phyloP scores from a whole-genome alignment of 2,113 vertebrate species.

The Lophura nycthemera region DNA sequence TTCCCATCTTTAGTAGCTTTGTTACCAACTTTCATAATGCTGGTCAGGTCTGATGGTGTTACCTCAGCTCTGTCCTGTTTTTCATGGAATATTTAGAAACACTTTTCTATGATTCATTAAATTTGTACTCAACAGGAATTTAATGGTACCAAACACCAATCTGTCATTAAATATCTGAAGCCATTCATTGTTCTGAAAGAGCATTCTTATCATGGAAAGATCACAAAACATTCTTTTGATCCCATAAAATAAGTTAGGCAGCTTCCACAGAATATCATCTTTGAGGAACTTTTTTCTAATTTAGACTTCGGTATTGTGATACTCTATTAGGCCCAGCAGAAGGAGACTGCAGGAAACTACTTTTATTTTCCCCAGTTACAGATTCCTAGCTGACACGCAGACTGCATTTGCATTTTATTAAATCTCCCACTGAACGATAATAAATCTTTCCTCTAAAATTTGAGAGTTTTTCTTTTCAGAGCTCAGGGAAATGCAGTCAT shows the following conservation, averaged over 20 bases:
- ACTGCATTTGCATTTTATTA: not conserved
- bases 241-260: not conserved
- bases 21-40: not conserved
- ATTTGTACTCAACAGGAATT: not conserved
- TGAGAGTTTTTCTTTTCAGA: not conserved
- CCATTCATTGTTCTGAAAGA: not conserved
- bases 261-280: not conserved
- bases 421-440: not conserved
- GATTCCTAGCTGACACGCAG: not conserved
- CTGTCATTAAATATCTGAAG: not conserved
- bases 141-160: not conserved
- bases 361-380: not conserved
- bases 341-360: not conserved
- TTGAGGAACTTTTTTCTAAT: not conserved
- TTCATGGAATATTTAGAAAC: not conserved
- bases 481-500: not conserved
- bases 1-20: not conserved
- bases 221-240: not conserved
- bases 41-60: not conserved
- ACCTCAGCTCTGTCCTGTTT: not conserved
- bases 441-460: not conserved
- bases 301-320: not conserved
- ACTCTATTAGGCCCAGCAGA: not conserved
- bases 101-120: not conserved
- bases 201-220: not conserved